Evolutionary conservation across 1,140 invertebrate genomes (phyloP).

Genomic region (Lycorma delicatula): DNA sequence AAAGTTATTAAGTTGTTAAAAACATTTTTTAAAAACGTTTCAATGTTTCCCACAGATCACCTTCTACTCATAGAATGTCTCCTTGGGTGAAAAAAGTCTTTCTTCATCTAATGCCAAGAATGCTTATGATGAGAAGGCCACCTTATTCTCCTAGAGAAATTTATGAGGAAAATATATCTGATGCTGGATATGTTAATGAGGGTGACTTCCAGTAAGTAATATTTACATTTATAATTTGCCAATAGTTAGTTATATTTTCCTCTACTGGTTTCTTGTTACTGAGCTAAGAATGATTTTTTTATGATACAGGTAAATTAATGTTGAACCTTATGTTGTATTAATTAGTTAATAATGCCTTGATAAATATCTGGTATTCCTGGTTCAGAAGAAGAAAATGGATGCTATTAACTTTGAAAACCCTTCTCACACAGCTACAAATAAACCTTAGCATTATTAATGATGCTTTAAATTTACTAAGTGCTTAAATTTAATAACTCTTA

Average conservation of each 20-base stretch:
- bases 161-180: too few relatives aligned
- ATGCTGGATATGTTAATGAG: constrained; percentile 27
- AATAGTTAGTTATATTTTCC: neutral
- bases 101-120: constrained; percentile 76
- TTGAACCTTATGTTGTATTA: too few relatives aligned
- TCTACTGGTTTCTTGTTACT: neutral
- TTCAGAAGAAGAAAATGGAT: too few relatives aligned
- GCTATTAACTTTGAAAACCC: too few relatives aligned
- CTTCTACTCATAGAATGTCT: constrained; percentile 94
- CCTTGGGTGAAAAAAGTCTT: constrained; percentile 81
- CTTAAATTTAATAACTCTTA: too few relatives aligned
- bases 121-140: constrained; percentile 80
- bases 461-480: too few relatives aligned
- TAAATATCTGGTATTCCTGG: too few relatives aligned
- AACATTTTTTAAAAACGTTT: neutral
- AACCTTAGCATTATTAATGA: too few relatives aligned
- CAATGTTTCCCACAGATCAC: constrained; percentile 56
- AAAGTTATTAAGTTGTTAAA: neutral
- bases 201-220: constrained; percentile 28
- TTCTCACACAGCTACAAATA: too few relatives aligned
- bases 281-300: too few relatives aligned
- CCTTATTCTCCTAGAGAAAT: constrained; percentile 68
- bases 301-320: too few relatives aligned
- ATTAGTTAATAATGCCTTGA: too few relatives aligned
- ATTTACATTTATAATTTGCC: neutral